Base-by-base conservation (phyloP, 2,113 vertebrate species). In the Pluvianellus socialis region DNA sequence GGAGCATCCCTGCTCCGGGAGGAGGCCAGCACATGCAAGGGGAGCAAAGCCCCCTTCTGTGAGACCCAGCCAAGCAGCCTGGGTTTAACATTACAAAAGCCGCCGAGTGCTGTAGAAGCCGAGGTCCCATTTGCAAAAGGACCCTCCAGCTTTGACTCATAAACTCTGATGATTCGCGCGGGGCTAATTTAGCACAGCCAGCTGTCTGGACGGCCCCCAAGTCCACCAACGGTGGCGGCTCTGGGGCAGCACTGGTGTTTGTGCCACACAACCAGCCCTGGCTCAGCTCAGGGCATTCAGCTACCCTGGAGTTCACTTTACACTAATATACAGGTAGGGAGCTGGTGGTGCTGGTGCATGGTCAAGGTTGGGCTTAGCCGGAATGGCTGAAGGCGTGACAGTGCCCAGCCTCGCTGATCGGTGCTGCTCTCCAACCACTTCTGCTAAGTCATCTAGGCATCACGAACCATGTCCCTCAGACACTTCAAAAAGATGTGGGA, bases 21-120 rank as follows among this genome's bases (percentile, higher is more conserved):
- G 12, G 49, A 50, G 24, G 49, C 6, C 15, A 44, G 22, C 13
- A 7, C 1, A 3, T 70, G 45, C 28, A 44, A 42, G 45, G 9
- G 63, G 19, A 88, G 42, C 7, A 45, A 81, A 81, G 80, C 72
- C 49, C 44, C 33, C 66, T 90, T 79, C 33, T 44, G 61, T 44
- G 66, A 90, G 33, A 77, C n/a, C 32, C 65, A 72, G 94, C 80
- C 87, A 80, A 84, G 55, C 1, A 0, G 65, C 42, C n/a, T 33
- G 68, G 70, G 23, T 72, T 81, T 81, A 77, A 72, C 47, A 22
- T 88, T 72, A 85, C 52, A 72, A 88, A 90, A 92, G 52, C 53
- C 21, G 27, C 42, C 0, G 4, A 88, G 32, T 12, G 30, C 30
- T 81, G 45, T 67, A 79, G 52, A 75, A 90, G 38, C 44, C 40